phyloP scores from a whole-genome alignment of 2,888 invertebrate genomes.

The Onthophagus sagittarius region DNA sequence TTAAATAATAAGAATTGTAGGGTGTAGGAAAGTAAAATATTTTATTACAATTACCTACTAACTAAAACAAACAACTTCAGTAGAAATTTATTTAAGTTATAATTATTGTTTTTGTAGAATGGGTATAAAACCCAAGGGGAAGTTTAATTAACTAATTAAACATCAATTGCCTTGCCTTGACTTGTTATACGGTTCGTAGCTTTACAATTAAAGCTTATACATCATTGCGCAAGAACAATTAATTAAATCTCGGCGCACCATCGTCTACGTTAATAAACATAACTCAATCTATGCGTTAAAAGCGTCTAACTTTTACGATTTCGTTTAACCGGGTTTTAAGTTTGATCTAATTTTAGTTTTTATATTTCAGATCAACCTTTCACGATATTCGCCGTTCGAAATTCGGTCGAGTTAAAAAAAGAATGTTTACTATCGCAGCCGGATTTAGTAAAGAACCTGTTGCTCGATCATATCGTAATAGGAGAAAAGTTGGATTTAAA shows the following conservation, averaged over 20 bases:
- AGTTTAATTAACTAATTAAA: not conserved
- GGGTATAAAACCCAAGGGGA: not conserved
- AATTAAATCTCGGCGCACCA: not conserved
- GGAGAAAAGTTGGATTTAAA: conserved; percentile 54
- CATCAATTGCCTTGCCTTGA: not conserved
- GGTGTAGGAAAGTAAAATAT: too few relatives aligned
- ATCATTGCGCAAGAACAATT: not conserved
- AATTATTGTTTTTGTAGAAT: not conserved
- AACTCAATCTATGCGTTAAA: not conserved
- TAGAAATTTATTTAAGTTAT: too few relatives aligned
- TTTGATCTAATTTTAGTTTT: conserved; percentile 5
- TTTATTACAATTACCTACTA: too few relatives aligned
- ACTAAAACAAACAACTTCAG: too few relatives aligned
- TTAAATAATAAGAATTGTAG: too few relatives aligned
- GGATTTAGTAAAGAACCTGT: conserved; percentile 55
- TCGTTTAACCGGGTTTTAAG: not conserved
- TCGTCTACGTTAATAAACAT: not conserved
- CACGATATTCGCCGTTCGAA: conserved; percentile 58
- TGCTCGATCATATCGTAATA: conserved; percentile 59
- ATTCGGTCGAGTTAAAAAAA: conserved; percentile 44
- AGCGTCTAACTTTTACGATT: not conserved
- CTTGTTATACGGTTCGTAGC: not conserved
- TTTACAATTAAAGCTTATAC: not conserved
- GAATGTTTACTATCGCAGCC: conserved; percentile 48
- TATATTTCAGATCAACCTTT: conserved; percentile 55